A percentile compares a stretch with the other conserved stretches of the same genome.
These are phyloP conservation scores for Numenius phaeopus DNA, from an alignment of 2,797 vertebrate species.

Conservation along the genomic window DNA sequence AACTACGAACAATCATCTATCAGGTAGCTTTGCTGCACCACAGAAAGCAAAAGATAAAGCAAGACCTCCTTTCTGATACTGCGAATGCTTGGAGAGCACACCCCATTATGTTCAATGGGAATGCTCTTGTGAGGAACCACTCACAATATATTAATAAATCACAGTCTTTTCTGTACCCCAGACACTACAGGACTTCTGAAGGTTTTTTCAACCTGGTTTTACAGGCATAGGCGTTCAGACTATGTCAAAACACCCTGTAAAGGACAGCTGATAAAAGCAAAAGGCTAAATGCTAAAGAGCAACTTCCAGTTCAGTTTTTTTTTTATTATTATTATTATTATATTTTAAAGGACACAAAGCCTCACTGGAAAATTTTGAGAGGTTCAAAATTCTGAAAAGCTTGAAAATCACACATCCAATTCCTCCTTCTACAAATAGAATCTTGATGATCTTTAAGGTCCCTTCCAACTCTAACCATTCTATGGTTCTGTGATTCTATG, in stretches of 20 bases:
- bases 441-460: too few species aligned
- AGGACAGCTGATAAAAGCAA: not conserved
- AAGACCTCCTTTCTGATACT: not conserved
- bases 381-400: not conserved
- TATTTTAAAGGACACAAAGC: not conserved
- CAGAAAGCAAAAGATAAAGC: not conserved
- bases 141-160: not conserved
- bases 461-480: too few species aligned
- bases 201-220: not conserved
- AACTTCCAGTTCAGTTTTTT: not conserved
- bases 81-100: accelerated
- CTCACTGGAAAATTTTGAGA: not conserved
- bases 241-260: not conserved
- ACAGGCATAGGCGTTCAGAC: not conserved
- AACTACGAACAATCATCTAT: accelerated
- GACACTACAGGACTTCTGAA: not conserved
- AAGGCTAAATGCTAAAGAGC: not conserved
- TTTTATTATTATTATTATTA: not conserved
- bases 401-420: not conserved
- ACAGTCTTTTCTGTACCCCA: not conserved
- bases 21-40: not conserved
- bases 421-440: not conserved
- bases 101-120: not conserved
- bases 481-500: too few species aligned
- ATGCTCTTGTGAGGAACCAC: not conserved